Evolutionary conservation across 2,797 vertebrate species (phyloP), one percentile per base, ranked within the genome.

Genomic region (Gymnodraco acuticeps): DNA sequence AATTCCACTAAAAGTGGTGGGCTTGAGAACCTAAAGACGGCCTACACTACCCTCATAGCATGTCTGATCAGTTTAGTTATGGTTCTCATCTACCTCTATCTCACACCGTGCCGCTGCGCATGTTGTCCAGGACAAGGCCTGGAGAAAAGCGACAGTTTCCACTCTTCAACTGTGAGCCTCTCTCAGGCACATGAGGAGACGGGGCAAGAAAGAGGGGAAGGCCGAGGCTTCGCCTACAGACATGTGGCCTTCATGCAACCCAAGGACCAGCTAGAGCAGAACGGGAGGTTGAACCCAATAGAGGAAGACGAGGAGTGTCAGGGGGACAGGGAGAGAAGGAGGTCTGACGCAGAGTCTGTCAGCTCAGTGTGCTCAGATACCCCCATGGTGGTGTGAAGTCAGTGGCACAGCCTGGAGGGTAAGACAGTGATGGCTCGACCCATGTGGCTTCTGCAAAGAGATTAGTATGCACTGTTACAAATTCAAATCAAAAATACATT

Each of bases 21-120:
- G 13, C 91, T 96, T 3, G 97, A 99, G 73, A 95, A 95, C 55
- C 93, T 99, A 53, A 99, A 99, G 91, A 99, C 98, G 0, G 98
- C 97, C 64, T 99, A 99, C 87, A 99, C 98, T 88, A 99, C 98
- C 0, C 94, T 99, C 0, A 95, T 97, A 83, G 98, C 96, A 43
- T 99, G 98, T 53, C 92, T 98, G 90, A 91, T 97, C 78, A 99
- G 97, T 48, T 87, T 98, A 50, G 94, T 99, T 47, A 94, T 99
- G 92, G 96, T 99, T 43, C 93, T 99, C 65, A 95, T 99, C 90
- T 99, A 99, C 92, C 95, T 99, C 90, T 99, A 97, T 81, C 90
- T 99, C 78, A 98, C 98, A 0, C 98, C 98, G 0, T 99, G 97
- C 75, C 96, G 79, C 75, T 99, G 96, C 89, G 88, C 95, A 68